Conservation (phyloP, 2,797 vertebrate genomes). For the Selene dorsalis region DNA sequence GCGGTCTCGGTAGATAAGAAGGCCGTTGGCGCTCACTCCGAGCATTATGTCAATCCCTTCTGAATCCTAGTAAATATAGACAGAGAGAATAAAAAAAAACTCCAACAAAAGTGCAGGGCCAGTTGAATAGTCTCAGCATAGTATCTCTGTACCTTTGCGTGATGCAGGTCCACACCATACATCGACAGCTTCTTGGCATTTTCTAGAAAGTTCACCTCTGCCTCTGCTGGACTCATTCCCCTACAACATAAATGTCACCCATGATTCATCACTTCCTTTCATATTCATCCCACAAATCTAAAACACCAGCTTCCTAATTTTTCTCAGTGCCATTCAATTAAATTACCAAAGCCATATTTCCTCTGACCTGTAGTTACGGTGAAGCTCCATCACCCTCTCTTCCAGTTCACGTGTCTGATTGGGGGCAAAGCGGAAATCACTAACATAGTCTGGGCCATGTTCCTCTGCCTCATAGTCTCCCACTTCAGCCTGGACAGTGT, state of each 20-base stretch:
- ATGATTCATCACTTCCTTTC: conserved; percentile 24
- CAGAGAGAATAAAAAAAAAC: conserved; percentile 16
- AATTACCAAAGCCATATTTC: conserved; percentile 12
- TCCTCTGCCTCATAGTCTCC: conserved; percentile 94
- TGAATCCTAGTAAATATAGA: conserved; percentile 87
- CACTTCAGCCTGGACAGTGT: conserved; percentile 94
- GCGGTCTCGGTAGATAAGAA: conserved; percentile 97
- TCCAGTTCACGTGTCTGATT: conserved; percentile 97
- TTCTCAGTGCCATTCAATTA: conserved; percentile 6
- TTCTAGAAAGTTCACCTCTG: conserved; percentile 98
- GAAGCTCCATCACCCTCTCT: conserved; percentile 97
- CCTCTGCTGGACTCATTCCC: conserved; percentile 97
- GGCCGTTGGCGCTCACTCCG: conserved; percentile 95
- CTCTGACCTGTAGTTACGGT: conserved; percentile 92
- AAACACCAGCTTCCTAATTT: conserved; percentile 3
- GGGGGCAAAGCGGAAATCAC: conserved; percentile 94
- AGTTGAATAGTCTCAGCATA: background rate
- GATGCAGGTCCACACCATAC: conserved; percentile 98
- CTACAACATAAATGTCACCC: conserved; percentile 76
- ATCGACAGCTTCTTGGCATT: conserved; percentile 99
- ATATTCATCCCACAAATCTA: conserved; percentile 24
- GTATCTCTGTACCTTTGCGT: conserved; percentile 89
- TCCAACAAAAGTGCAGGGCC: background rate
- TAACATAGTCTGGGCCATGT: conserved; percentile 92
- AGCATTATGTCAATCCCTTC: conserved; percentile 99